These are phyloP conservation scores for Pantherophis guttatus DNA, from an alignment of 2,113 vertebrate species.

Conservation along the genomic window DNA sequence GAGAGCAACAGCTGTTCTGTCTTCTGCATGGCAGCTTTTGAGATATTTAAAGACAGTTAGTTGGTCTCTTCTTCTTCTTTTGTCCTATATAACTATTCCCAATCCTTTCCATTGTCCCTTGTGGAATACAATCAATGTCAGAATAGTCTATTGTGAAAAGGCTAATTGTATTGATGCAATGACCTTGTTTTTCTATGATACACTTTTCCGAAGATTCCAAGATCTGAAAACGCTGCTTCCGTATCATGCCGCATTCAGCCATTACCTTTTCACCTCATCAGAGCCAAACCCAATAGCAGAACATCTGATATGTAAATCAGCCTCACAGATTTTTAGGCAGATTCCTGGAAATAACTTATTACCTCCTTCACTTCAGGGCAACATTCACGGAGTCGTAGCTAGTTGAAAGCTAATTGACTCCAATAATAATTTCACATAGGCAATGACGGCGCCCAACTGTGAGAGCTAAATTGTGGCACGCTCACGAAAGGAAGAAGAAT, in stretches of 20 bases:
- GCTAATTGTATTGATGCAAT: too few species aligned
- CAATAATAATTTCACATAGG: neutral
- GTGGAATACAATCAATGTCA: neutral
- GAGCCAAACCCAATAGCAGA: neutral
- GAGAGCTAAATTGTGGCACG: neutral
- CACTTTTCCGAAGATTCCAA: neutral
- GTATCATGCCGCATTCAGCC: neutral
- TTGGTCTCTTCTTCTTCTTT: neutral
- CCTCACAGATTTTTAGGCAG: neutral
- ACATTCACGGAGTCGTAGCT: neutral
- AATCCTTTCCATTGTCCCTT: neutral
- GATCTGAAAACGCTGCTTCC: neutral
- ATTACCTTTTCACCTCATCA: neutral
- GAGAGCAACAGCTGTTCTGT: neutral
- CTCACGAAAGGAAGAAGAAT: neutral
- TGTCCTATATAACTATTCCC: neutral
- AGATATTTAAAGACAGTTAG: neutral
- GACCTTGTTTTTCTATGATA: neutral
- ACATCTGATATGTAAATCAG: neutral
- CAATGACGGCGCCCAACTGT: neutral
- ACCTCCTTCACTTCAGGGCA: neutral
- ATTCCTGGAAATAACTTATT: neutral
- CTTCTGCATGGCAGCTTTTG: neutral
- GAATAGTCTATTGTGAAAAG: neutral
- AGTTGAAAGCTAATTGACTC: neutral